phyloP scores from a whole-genome alignment of 2,113 vertebrate species.

The Delphinus delphis region DNA sequence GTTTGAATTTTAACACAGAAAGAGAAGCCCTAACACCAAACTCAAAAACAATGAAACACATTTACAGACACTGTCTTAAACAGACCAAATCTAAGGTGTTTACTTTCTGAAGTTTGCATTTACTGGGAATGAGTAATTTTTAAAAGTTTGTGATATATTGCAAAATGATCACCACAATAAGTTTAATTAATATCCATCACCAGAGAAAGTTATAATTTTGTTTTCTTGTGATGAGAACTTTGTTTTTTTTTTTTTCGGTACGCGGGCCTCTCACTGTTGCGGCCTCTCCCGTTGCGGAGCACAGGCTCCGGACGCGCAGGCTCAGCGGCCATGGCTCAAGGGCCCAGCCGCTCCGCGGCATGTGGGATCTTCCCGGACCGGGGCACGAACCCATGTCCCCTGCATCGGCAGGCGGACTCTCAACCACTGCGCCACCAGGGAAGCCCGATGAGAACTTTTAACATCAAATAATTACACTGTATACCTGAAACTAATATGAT shows the following conservation, averaged over 20 bases:
- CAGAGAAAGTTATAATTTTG: not conserved
- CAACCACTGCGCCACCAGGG: no score
- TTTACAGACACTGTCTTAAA: not conserved
- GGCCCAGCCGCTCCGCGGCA: no score
- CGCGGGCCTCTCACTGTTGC: no score
- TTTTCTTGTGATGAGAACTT: not conserved
- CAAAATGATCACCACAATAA: not conserved
- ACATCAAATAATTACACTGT: not conserved
- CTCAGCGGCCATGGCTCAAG: no score
- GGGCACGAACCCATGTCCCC: no score
- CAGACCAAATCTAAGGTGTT: not conserved
- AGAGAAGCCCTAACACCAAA: not conserved
- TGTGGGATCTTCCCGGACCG: no score
- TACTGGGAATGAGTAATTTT: not conserved
- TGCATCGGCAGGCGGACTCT: no score
- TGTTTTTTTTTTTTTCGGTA: no score
- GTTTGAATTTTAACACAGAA: not conserved
- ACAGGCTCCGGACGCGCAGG: no score
- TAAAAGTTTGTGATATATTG: not conserved
- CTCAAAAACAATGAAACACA: not conserved
- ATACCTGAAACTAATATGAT: not conserved
- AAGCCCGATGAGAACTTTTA: not conserved
- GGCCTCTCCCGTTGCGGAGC: no score
- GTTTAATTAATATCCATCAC: not conserved
- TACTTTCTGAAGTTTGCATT: not conserved